Evolutionary conservation across 2,888 invertebrate species (phyloP), one percentile per base, ranked within the genome.

Genomic region (Nomada ferruginata): DNA sequence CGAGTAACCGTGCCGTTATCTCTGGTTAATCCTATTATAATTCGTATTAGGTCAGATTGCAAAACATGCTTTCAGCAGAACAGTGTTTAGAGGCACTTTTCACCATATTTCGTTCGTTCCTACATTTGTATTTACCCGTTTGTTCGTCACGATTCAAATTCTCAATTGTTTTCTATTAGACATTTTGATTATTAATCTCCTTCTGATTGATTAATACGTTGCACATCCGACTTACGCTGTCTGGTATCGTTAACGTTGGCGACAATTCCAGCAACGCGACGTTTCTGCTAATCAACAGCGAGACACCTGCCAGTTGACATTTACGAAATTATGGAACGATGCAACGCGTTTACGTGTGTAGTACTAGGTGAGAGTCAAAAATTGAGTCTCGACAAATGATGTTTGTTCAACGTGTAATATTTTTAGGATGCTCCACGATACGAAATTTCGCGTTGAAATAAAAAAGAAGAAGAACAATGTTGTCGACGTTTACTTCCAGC

Each of bases 11-110:
- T 60, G 36, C 78, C 64, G 68, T 72, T 76, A 82, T 82, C 76
- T 82, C 29, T 69, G 55, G 77, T 65, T 82, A 77, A 83, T 77
- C 72, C 82, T 77, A 77, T 82, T 83, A 82, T 77, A 77, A 83
- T 83, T 82, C 69, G 59, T 73, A 77, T 82, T 65, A 76, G 82
- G 82, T 73, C 82, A 20, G 50, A 50, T 76, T 36, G 81, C 61
- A 47, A 53, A 66, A 36, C 63, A 47, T 20, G 64, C 29, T 52
- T 69, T 73, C 55, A 69, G 57, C 57, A 23, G n/a, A n/a, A n/a
- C n/a, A n/a, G n/a, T n/a, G n/a, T n/a, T n/a, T n/a, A n/a, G 18
- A 26, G 55, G 26, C 18, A 13, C 5, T 44, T 42, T 2, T 18
- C 20, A n/a, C 11, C 26, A 59, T 53, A 13, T 57, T 29, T 23